Base-by-base conservation (phyloP, 2,113 vertebrate species). In the Holacanthus passer region DNA sequence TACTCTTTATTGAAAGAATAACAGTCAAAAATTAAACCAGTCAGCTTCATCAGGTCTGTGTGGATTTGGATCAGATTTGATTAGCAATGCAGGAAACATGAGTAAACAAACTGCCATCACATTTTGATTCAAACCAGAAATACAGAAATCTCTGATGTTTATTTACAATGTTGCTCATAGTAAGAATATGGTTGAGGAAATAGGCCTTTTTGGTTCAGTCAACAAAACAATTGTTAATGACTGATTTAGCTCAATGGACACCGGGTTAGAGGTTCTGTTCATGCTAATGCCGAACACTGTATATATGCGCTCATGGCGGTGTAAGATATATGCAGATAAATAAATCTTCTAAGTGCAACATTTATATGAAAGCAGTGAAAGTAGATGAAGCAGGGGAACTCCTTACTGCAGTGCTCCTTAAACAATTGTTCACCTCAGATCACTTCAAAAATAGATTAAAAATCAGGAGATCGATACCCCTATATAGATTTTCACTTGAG, bases 381-480 rank as follows among this genome's bases (percentile, higher is more conserved):
- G 45, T 52, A 45, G 32, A 50, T 24, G 13, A 47, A 11, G 45
- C 48, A 35, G 17, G 4, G 35, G 5, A 31, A 13, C 3, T 41
- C 2, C 6, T 20, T 10, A 4, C 39, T 53, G 55, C n/a, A 41
- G 55, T 11, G 13, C n/a, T 50, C 35, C 43, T 53, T 35, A 48
- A 64, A 64, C 35, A 39, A 20, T 24, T 13, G 2, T 27, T 73
- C n/a, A 24, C 24, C 45, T 29, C 53, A 41, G 43, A 56, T 56
- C 13, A 35, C 50, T 45, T 52, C 17, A 48, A 35, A 64, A 59
- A 59, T 16, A 63, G 52, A 24, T 75, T 29, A 3, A 39, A 22
- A 50, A 67, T 77, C 55, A 73, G 35, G 22, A 45, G 20, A 55
- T 72, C 52, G 43, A 13, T 24, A 43, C 43, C 22, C 24, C 50